Evolutionary conservation across 1,140 invertebrate genomes (phyloP), one percentile per base, ranked within the genome.

Genomic region (Diachasmimorpha longicaudata): DNA sequence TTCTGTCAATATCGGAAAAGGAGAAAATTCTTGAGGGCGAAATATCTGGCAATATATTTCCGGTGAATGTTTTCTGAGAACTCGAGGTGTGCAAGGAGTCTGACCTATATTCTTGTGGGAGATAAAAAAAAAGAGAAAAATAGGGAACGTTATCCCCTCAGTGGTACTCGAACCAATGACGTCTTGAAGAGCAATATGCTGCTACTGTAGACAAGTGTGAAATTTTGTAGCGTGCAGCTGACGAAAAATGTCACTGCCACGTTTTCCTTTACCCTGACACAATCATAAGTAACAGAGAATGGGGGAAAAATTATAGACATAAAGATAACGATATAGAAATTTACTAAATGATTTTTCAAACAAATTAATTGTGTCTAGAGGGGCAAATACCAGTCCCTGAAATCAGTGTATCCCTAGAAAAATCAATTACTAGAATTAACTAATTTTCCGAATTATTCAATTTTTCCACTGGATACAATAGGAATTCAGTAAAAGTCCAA

Each of bases 191-290:
- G 58, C 58, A 63, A 63, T 63, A 63, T 63, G 21, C 58, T 25
- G 21, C 23, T 10, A 63, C 21, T 16, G 48, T 25, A 63, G 10
- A 63, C 2, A 25, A 25, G 23, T 63, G 58, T 63, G 23, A 63
- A 23, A 63, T 25, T 63, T 63, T 63, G 31, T 63, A 4, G 58
- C 23, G 10, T 23, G 21, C 58, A 63, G 58, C 58, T 63, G 58
- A 25, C 58, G 58, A 63, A 63, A 63, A 63, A 63, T 63, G 58
- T 63, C 58, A 63, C 52, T 58, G n/a, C 52, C 58, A 63, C 25
- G 16, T 63, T 63, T 63, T 63, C 23, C 11, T 25, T 63, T 11
- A 16, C 9, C 44, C 44, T 14, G n/a, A 46, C 44, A 46, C 4
- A 46, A n/a, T 11, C n/a, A 9, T n/a, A 58, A 4, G n/a, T 21